A percentile compares a stretch with the other conserved stretches of the same genome.
phyloP scores from a whole-genome alignment of 1,140 invertebrate species.

The Limonius californicus region DNA sequence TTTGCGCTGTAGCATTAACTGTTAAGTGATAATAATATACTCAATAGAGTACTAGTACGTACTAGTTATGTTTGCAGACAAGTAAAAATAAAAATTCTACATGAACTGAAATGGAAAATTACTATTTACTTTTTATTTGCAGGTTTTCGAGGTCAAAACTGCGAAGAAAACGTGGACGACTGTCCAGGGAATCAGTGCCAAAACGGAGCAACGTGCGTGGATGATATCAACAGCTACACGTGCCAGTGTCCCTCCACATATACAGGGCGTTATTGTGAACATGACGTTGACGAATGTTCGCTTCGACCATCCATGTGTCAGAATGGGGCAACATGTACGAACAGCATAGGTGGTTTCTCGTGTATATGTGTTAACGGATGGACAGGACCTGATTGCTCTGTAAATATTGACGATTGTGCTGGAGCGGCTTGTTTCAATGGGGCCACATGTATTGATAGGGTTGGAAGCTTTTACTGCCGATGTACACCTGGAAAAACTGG shows the following conservation, averaged over 20 bases:
- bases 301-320: constrained; percentile 80
- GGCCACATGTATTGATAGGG: constrained; percentile 92
- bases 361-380: constrained; percentile 97
- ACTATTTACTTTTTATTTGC: constrained; percentile 41
- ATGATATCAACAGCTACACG: constrained; percentile 81
- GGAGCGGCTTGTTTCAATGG: constrained; percentile 93
- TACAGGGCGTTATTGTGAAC: constrained; percentile 78
- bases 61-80: too few relatives aligned
- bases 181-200: constrained; percentile 85
- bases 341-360: constrained; percentile 82
- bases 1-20: too few relatives aligned
- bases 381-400: constrained; percentile 85
- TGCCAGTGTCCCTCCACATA: constrained; percentile 86
- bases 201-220: constrained; percentile 86
- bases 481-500: constrained; percentile 95
- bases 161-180: constrained; percentile 88
- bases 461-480: constrained; percentile 91
- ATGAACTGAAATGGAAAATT: too few relatives aligned
- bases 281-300: constrained; percentile 77
- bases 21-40: too few relatives aligned
- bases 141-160: constrained; percentile 84
- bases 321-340: constrained; percentile 93
- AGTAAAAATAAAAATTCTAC: too few relatives aligned
- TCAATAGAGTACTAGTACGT: too few relatives aligned
- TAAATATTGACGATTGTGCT: constrained; percentile 92